Conservation (phyloP, 2,797 vertebrate genomes). For the Sebastes dallii region DNA sequence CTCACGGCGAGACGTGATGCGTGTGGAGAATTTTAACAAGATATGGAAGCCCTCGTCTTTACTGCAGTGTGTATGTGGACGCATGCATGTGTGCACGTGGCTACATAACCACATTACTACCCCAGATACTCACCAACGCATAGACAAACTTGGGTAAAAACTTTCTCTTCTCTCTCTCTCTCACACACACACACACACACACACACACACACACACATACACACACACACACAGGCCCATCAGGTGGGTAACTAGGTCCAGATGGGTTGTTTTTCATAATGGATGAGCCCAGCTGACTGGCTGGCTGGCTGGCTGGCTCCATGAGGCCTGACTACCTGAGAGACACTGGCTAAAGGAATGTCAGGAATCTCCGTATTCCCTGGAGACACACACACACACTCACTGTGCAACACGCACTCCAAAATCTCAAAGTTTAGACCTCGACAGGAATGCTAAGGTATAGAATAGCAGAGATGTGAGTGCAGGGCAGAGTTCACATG, state of each 20-base stretch:
- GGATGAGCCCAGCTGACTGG: constrained; percentile 77
- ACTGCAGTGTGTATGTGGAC: constrained; percentile 19
- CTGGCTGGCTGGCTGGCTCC: constrained; percentile 59
- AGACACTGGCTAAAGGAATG: constrained; percentile 69
- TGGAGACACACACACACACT: constrained; percentile 33
- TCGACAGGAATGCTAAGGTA: constrained; percentile 20
- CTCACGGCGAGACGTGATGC: constrained; percentile 49
- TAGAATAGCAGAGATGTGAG: constrained; percentile 19
- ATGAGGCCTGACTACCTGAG: constrained; percentile 70
- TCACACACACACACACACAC: neutral
- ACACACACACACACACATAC: constrained; percentile 27
- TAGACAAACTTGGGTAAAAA: constrained; percentile 28
- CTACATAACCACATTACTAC: constrained; percentile 42
- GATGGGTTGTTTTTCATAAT: constrained; percentile 73
- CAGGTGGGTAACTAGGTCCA: constrained; percentile 78
- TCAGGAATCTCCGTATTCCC: constrained; percentile 70
- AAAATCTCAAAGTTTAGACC: constrained; percentile 18
- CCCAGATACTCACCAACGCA: constrained; percentile 8
- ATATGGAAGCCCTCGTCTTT: constrained; percentile 73
- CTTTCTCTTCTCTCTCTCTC: constrained; percentile 63
- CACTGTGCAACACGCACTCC: constrained; percentile 20
- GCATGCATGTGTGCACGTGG: constrained; percentile 15
- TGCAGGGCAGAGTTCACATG: constrained; percentile 6
- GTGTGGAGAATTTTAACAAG: constrained; percentile 79
- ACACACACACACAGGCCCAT: constrained; percentile 45